A percentile compares a stretch with the other conserved stretches of the same genome.
Conservation (phyloP, 2,888 invertebrate genomes). For the Thymelicus lineola region DNA sequence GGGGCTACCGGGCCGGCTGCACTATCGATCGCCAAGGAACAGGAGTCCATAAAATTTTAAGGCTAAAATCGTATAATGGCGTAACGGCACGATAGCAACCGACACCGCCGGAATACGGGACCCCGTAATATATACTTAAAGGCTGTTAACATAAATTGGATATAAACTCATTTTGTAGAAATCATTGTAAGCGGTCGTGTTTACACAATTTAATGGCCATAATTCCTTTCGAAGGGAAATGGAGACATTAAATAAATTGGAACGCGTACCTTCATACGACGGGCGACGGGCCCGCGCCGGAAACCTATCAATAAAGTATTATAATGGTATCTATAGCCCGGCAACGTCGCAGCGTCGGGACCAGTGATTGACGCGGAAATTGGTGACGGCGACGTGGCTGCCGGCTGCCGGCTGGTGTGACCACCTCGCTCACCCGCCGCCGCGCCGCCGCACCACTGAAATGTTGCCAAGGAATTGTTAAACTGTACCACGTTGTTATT, state of each 20-base stretch:
- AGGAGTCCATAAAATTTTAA: conserved; percentile 30
- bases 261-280: conserved; percentile 3
- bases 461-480: no score
- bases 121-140: conserved; percentile 28
- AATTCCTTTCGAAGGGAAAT: conserved; percentile 33
- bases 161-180: conserved; percentile 35
- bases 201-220: conserved; percentile 38
- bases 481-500: no score
- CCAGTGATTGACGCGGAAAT: no score
- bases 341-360: no score
- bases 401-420: no score
- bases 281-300: conserved; percentile 5
- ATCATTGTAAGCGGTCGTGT: conserved; percentile 34
- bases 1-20: conserved; percentile 3
- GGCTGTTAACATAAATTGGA: conserved; percentile 38
- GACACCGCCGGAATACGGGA: conserved; percentile 18
- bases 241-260: conserved; percentile 37
- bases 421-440: no score
- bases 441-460: no score
- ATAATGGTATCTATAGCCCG: neutral
- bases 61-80: conserved; percentile 30
- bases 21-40: conserved; percentile 30
- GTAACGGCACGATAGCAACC: conserved; percentile 28
- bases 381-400: no score
- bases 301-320: conserved; percentile 36